Percentiles rank a stretch among this genome's conserved stretches.
Evolutionary conservation across 2,797 vertebrate species (phyloP).

Genomic region (Acrossocheilus wenchowensis): DNA sequence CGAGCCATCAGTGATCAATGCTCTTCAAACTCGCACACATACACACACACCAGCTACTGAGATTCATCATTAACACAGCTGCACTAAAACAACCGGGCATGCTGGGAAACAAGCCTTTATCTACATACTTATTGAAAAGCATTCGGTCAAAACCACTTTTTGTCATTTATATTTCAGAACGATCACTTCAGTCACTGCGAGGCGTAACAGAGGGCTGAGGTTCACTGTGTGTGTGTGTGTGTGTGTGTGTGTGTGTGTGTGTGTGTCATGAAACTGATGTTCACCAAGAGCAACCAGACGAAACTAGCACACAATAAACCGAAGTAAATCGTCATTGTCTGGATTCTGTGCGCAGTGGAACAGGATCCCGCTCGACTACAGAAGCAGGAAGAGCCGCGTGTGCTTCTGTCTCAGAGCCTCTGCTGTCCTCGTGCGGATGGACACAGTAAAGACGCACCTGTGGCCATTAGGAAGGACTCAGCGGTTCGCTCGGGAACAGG

Average conservation of each 20-base stretch:
- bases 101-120: neutral
- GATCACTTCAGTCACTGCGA: neutral
- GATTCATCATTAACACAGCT: slow-evolving; percentile 17
- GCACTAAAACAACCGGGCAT: neutral
- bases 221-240: neutral
- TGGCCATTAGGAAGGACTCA: slow-evolving; percentile 92
- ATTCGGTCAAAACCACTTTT: no score
- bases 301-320: neutral
- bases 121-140: neutral
- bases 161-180: neutral
- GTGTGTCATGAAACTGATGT: neutral
- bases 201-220: neutral
- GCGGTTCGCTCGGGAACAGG: slow-evolving; percentile 93
- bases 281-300: neutral
- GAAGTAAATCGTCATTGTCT: neutral
- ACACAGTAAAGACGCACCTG: slow-evolving; percentile 82
- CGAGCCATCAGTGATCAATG: neutral
- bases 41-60: neutral
- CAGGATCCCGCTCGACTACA: neutral
- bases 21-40: neutral
- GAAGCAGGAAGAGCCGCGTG: neutral
- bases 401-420: slow-evolving; percentile 19
- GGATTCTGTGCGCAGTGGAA: neutral
- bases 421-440: slow-evolving; percentile 69
- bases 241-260: neutral